Conservation (phyloP, 2,797 vertebrate genomes). For the Epinephelus awoara region DNA sequence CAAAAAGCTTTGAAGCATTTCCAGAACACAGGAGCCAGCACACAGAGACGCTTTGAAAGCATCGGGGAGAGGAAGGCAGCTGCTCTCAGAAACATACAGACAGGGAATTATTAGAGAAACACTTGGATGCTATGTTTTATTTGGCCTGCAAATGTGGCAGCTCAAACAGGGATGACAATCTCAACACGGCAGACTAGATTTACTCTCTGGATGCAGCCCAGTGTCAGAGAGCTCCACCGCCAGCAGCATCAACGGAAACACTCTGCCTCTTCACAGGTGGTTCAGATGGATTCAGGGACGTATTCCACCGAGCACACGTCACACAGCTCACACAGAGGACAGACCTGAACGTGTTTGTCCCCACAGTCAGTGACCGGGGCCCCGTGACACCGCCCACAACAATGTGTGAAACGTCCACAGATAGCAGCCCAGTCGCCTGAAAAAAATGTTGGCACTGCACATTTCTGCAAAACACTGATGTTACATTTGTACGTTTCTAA, state of each 20-base stretch:
- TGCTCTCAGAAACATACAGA: constrained; percentile 5
- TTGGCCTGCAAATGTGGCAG: background rate
- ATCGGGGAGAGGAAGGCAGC: background rate
- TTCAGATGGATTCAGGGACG: background rate
- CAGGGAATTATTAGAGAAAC: background rate
- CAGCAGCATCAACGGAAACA: background rate
- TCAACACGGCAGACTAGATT: background rate
- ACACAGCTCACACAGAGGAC: background rate
- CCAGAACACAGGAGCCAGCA: constrained; percentile 9
- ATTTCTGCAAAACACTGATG: too few species aligned
- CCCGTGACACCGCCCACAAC: background rate
- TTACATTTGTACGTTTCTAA: too few species aligned
- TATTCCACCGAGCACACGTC: background rate
- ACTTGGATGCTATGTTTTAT: constrained; percentile 1
- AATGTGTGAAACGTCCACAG: constrained; percentile 3
- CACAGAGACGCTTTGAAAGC: background rate
- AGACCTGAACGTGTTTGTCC: background rate
- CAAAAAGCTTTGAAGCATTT: constrained; percentile 23
- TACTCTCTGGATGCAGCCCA: constrained; percentile 17
- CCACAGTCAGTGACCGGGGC: constrained; percentile 4
- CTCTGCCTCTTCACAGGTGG: background rate
- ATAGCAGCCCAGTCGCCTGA: too few species aligned
- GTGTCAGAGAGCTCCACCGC: background rate
- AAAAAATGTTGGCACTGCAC: too few species aligned
- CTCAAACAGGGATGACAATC: constrained; percentile 6